Base-by-base conservation (phyloP, 2,113 vertebrate species). In the Fulica atra region DNA sequence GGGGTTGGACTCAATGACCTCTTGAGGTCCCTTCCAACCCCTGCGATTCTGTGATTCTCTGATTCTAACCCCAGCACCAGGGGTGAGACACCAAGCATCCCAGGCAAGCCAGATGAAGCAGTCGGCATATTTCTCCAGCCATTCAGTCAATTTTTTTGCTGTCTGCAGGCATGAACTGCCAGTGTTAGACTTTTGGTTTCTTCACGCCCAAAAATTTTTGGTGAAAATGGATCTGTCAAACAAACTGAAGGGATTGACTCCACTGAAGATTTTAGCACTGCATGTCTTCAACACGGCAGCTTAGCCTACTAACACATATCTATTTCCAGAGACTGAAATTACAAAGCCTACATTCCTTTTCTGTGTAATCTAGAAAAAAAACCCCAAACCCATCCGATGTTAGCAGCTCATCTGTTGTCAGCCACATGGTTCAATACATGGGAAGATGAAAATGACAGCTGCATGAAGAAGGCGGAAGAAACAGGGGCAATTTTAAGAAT, bases 251-350 rank as follows among this genome's bases (percentile, higher is more conserved):
- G 81, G 70, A 89, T 95, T 93, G 82, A 79, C 40, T 89, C 42
- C 78, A 51, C 0, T 68, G 56, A 81, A 74, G 78, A 76, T 81
- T 78, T 89, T 74, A 89, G 73, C 4, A 2, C 73, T 21, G 44
- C 53, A 9, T 48, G 64, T 90, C 81, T 97, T 92, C 90, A 88
- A 56, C 38, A 64, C 0, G 1, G 40, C 74, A 89, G 59, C 44
- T 92, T 93, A 94, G 74, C 85, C 94, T 93, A 97, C 90, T 96
- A 92, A 94, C 88, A 95, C 59, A 53, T 64, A 93, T 92, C 79
- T 96, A 9, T 69, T 89, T 89, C 74, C 59, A 96, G 92, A 82
- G 44, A 89, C 53, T 51, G 69, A 89, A 91, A 94, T 82, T 69
- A 44, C 66, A 88, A 81, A 93, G 61, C 53, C 74, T 53, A 48